These are phyloP conservation scores for Synaphobranchus kaupii DNA, from an alignment of 2,797 vertebrate species.

Conservation along the genomic window DNA sequence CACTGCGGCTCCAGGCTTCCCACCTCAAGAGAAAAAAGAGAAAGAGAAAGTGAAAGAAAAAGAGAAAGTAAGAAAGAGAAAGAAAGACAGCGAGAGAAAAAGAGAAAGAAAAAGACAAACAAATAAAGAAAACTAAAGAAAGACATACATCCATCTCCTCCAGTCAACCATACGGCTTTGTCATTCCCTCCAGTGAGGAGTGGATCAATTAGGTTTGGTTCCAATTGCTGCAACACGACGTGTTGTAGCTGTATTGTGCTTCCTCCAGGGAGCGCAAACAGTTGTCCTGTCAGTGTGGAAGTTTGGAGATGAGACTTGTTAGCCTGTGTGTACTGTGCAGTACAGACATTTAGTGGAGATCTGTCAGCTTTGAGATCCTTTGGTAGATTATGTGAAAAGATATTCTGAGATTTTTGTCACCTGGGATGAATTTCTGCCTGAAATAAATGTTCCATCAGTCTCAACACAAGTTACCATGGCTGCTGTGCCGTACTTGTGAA, in stretches of 20 bases:
- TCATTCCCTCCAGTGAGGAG: neutral
- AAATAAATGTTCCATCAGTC: neutral
- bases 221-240: neutral
- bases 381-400: neutral
- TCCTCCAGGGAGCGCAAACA: neutral
- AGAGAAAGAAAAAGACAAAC: neutral
- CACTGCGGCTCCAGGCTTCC: conserved; percentile 4
- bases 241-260: neutral
- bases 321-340: neutral
- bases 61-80: no score
- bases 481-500: no score
- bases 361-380: neutral
- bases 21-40: neutral
- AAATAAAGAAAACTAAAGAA: neutral
- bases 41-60: neutral
- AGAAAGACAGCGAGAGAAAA: neutral
- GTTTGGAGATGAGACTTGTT: neutral
- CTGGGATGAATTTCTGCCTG: neutral
- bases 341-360: neutral
- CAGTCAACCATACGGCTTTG: neutral
- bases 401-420: neutral
- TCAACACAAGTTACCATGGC: no score
- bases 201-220: neutral
- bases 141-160: neutral
- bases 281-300: neutral